These are phyloP conservation scores for Papilio polyxenes DNA, from an alignment of 1,140 invertebrate genomes.

Conservation along the genomic window DNA sequence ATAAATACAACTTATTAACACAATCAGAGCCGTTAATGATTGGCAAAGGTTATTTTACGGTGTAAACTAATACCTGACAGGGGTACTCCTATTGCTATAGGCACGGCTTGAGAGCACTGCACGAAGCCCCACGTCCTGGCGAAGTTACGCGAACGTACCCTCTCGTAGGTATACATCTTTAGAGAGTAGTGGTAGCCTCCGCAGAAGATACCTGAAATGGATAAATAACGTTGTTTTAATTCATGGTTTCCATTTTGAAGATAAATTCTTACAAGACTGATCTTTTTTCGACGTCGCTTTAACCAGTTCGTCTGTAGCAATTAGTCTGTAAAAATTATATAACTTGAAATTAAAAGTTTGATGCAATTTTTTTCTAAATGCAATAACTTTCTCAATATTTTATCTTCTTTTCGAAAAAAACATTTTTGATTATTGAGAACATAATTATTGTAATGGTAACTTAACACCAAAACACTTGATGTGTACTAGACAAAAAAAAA, in stretches of 20 bases:
- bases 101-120: constrained; percentile 92
- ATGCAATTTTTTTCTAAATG: neutral
- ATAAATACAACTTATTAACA: constrained; percentile 80
- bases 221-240: constrained; percentile 16
- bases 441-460: too few species aligned
- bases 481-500: neutral
- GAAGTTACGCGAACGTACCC: constrained; percentile 91
- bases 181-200: constrained; percentile 93
- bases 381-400: neutral
- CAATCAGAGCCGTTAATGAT: neutral
- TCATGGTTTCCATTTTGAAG: neutral
- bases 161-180: constrained; percentile 94
- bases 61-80: constrained; percentile 84
- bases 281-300: too few species aligned
- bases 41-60: neutral
- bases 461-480: too few species aligned
- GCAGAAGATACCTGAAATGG: constrained; percentile 85
- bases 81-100: constrained; percentile 92
- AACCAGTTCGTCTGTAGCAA: too few species aligned
- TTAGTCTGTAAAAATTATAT: neutral
- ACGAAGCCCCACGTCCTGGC: constrained; percentile 94
- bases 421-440: too few species aligned
- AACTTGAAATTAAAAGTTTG: neutral
- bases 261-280: neutral
- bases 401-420: too few species aligned